Evolutionary conservation across 2,113 vertebrate species (phyloP), one percentile per base, ranked within the genome.

Genomic region (Irena cyanogastra): DNA sequence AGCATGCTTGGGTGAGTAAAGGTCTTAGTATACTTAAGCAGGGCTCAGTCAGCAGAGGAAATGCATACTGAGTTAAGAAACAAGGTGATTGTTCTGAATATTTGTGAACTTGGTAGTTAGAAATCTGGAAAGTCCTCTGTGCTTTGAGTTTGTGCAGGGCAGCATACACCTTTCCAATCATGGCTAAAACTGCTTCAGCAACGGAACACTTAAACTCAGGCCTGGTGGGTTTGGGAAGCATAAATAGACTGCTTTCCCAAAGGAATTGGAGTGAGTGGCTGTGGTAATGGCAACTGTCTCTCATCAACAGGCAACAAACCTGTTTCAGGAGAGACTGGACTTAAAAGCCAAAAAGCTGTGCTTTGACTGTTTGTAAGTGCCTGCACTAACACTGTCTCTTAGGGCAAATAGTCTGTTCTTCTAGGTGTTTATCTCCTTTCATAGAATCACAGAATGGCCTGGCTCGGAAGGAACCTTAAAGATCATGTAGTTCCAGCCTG

Each of bases 71-170:
- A 39, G 14, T 64, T 68, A 68, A 83, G 33, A 64, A 81, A 30
- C 0, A 0, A 11, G 30, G 7, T 31, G 16, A 52, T 41, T 54
- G 2, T 65, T 77, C 22, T 60, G 30, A 50, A 12, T 65, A 37
- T 64, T 72, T 85, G 37, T 65, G n/a, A 82, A 75, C 24, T 17
- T 27, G 11, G 18, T 63, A 35, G 44, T 31, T 54, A 60, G 74
- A 50, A 64, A 45, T 37, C 47, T 66, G 33, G 22, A 31, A 79
- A 66, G 19, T 17, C 22, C 4, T 57, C 65, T 53, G 13, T 11
- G 4, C 14, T 74, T 31, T 39, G 47, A 54, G 27, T 64, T 81
- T 70, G 47, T 50, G 42, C n/a, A 71, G n/a, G 14, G 19, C n/a
- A 42, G 41, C 23, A 30, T 7, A 5, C 4, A 52, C 8, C 39